A percentile compares a stretch with the other conserved stretches of the same genome.
These are phyloP conservation scores for Salvator merianae DNA, from an alignment of 2,113 vertebrate genomes.

Conservation along the genomic window DNA sequence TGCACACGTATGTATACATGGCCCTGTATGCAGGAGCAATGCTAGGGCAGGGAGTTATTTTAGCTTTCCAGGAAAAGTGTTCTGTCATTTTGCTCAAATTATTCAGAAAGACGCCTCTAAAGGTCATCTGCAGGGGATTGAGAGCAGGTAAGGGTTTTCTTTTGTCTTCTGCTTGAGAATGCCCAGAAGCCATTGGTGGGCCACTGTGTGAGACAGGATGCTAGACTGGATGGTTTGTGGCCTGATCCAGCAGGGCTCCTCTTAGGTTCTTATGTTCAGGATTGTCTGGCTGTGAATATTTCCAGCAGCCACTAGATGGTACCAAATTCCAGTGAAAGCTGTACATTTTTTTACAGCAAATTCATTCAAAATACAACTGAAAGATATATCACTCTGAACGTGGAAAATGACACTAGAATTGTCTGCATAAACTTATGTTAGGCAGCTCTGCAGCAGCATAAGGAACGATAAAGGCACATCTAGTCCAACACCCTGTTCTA, in stretches of 20 bases:
- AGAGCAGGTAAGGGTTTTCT: too few species aligned
- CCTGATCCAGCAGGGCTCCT: too few species aligned
- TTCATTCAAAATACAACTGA: neutral
- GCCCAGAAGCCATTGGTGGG: too few species aligned
- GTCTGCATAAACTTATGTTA: too few species aligned
- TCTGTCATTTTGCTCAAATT: too few species aligned
- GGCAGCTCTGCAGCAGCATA: neutral
- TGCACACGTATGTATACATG: too few species aligned
- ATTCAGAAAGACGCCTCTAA: too few species aligned
- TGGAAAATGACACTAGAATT: neutral
- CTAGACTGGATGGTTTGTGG: neutral
- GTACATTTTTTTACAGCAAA: neutral
- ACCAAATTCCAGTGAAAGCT: neutral
- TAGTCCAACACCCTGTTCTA: neutral
- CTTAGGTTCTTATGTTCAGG: neutral
- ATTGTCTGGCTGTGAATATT: neutral
- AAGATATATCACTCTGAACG: neutral
- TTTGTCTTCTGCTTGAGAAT: too few species aligned
- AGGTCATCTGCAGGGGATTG: too few species aligned
- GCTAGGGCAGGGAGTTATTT: too few species aligned
- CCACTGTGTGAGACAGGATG: neutral
- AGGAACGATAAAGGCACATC: neutral
- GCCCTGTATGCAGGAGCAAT: too few species aligned
- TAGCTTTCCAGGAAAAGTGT: too few species aligned
- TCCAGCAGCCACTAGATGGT: slow-evolving; percentile 47